Evolutionary conservation across 2,888 invertebrate genomes (phyloP), one percentile per base, ranked within the genome.

Genomic region (Melanostoma mellinum): DNA sequence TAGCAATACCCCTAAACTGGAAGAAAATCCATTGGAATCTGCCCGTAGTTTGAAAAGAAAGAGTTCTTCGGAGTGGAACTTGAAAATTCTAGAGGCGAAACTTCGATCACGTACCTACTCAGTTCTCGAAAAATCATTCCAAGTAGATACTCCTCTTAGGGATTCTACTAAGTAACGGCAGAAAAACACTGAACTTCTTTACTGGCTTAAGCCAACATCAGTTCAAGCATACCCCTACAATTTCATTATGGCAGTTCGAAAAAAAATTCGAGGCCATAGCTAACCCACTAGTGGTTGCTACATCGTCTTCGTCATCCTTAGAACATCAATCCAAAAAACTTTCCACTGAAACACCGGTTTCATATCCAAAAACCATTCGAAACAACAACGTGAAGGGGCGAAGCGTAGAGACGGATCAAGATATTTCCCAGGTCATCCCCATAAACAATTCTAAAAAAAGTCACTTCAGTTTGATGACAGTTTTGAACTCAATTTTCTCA

Each of bases 171-270:
- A 72, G 35, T 36, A 6, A 4, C 42, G 6, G 35, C 50, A 38
- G 6, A 84, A 86, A 60, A 78, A 55, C 46, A 44, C 85, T 2
- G 85, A 88, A n/a, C 55, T 89, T 8, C 90, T 91, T 0, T 87
- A 87, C 68, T 92, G 91, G 91, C 85, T 92, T n/a, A 89, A 89
- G 80, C 89, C 90, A 3, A 88, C 89, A 2, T 81, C 91, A 8
- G 88, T 92, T 4, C 89, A 92, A 86, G 91, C 92, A 4, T 92
- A 93, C 90, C 93, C 94, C 10, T 93, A 93, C 86, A 94, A 93
- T 87, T 93, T 94, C 87, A 93, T 94, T 52, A 93, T 92, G 87
- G 94, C 93, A 55, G 93, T 93, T 6, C 93, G 93, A 86, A 91
- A 92, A 80, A n/a, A 94, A 95, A 87, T 88, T 94, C 5, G 89